These are phyloP conservation scores for Pseudonaja textilis DNA, from an alignment of 2,113 vertebrate species.

Conservation along the genomic window DNA sequence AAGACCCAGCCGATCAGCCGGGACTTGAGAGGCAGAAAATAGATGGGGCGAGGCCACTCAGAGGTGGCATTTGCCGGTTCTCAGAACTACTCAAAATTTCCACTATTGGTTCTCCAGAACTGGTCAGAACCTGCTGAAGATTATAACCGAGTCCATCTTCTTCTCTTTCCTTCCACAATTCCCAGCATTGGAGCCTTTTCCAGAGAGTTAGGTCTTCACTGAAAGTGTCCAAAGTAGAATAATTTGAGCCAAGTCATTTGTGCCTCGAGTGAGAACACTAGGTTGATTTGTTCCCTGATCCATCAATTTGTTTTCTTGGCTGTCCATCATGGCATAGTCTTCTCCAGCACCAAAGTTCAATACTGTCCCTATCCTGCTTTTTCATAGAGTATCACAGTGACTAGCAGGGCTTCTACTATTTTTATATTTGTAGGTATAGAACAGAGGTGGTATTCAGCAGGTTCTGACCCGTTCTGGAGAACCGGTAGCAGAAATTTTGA, in stretches of 20 bases:
- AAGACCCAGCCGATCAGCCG: too few relatives aligned
- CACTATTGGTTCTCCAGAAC: too few relatives aligned
- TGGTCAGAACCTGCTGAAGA: too few relatives aligned
- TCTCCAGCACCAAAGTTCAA: not conserved
- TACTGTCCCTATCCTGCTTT: not conserved
- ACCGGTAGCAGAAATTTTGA: too few relatives aligned
- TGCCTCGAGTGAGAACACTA: not conserved
- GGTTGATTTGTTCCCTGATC: not conserved
- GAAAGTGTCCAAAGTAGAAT: not conserved
- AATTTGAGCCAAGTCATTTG: not conserved
- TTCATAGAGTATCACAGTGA: not conserved
- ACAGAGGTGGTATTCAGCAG: too few relatives aligned
- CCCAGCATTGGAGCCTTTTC: not conserved
- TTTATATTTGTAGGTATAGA: not conserved
- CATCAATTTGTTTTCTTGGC: not conserved
- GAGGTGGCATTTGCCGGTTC: too few relatives aligned
- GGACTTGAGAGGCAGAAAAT: too few relatives aligned
- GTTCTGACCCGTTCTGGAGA: too few relatives aligned
- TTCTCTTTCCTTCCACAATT: not conserved
- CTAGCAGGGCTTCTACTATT: not conserved
- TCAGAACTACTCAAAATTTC: too few relatives aligned
- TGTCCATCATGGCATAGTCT: not conserved
- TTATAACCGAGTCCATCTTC: not conserved
- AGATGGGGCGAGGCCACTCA: too few relatives aligned
- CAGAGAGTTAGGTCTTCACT: not conserved